These are phyloP conservation scores for Holacanthus passer DNA, from an alignment of 2,113 vertebrate species.

Conservation along the genomic window DNA sequence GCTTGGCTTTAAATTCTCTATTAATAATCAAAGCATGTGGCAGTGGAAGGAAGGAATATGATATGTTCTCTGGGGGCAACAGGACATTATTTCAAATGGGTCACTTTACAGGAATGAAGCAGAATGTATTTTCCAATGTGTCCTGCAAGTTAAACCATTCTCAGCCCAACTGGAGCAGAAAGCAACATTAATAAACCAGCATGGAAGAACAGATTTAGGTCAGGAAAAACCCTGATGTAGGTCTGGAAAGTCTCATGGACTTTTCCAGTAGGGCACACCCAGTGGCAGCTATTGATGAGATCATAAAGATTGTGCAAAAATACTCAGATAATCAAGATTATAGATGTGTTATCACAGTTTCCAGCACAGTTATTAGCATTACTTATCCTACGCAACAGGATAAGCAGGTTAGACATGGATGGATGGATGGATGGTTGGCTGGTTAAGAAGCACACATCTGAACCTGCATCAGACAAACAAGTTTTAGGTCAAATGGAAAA, in stretches of 20 bases:
- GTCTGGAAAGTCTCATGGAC: constrained; percentile 29
- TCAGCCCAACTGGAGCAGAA: neutral
- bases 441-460: neutral
- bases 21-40: neutral
- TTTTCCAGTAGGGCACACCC: constrained; percentile 15
- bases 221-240: constrained; percentile 31
- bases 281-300: neutral
- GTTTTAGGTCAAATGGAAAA: constrained; percentile 46
- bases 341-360: constrained; percentile 13
- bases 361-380: neutral
- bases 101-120: neutral
- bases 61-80: neutral
- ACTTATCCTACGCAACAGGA: neutral
- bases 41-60: neutral
- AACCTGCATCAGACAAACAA: neutral
- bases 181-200: constrained; percentile 14
- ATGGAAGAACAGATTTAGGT: constrained; percentile 42
- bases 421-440: neutral
- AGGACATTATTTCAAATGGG: neutral
- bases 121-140: neutral
- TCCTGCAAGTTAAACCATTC: constrained; percentile 1
- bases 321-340: neutral
- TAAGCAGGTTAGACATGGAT: constrained; percentile 1
- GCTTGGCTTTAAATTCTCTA: neutral
- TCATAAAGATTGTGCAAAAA: neutral